Percentiles rank a stretch among this genome's conserved stretches.
phyloP scores from a whole-genome alignment of 2,888 invertebrate species.

The Coenonympha glycerion region DNA sequence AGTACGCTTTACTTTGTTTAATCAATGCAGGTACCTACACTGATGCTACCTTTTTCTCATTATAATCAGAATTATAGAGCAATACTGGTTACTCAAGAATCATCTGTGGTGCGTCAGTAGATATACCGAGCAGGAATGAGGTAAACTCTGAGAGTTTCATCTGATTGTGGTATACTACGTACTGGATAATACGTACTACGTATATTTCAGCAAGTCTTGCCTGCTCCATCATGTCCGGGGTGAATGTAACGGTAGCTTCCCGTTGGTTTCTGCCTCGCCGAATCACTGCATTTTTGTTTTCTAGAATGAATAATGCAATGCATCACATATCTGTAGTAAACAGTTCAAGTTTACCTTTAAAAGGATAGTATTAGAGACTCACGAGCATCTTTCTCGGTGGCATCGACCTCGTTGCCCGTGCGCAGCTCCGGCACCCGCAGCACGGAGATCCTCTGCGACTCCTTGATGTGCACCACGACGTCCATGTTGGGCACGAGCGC shows the following conservation, averaged over 20 bases:
- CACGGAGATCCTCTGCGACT: slow-evolving; percentile 76
- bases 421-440: slow-evolving; percentile 79
- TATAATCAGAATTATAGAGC: too few species aligned
- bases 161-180: too few species aligned
- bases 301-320: background rate
- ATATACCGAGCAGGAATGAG: too few species aligned
- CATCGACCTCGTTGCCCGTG: slow-evolving; percentile 78
- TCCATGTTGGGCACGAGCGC: slow-evolving; percentile 79
- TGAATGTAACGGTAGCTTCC: slow-evolving; percentile 3
- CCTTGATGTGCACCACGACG: slow-evolving; percentile 79
- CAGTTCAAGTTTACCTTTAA: too few species aligned
- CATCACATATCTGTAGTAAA: too few species aligned
- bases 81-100: too few species aligned
- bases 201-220: slow-evolving; percentile 4
- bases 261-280: background rate
- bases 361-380: slow-evolving; percentile 40
- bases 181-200: background rate
- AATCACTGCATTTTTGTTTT: background rate
- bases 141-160: too few species aligned
- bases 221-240: background rate
- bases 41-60: too few species aligned
- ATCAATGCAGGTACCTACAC: too few species aligned
- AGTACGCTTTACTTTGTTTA: too few species aligned
- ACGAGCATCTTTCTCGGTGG: slow-evolving; percentile 66
- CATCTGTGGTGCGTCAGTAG: too few species aligned